phyloP scores from a whole-genome alignment of 2,888 invertebrate genomes.

The Eledona agricola region DNA sequence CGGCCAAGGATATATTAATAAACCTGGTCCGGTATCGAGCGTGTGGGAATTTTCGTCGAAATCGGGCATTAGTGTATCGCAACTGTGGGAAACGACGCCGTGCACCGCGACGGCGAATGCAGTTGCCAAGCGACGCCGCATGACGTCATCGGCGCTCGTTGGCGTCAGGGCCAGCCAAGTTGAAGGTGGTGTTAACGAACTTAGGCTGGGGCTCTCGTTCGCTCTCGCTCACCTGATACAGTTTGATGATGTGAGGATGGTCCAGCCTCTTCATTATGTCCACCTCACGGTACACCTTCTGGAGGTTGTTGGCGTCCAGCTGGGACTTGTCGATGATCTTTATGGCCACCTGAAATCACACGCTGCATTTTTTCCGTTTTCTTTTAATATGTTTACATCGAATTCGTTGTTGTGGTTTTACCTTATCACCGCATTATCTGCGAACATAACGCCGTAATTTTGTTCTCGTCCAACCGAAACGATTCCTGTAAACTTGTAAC shows the following conservation, averaged over 20 bases:
- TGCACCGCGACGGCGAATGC: slow-evolving; percentile 42
- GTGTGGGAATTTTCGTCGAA: too few relatives aligned
- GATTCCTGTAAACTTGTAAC: too few relatives aligned
- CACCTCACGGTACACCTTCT: slow-evolving; percentile 96
- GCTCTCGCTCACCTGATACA: slow-evolving; percentile 80
- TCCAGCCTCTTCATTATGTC: slow-evolving; percentile 96
- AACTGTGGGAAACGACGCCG: slow-evolving; percentile 31
- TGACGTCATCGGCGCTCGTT: slow-evolving; percentile 56
- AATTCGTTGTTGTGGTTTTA: too few relatives aligned
- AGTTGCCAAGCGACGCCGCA: slow-evolving; percentile 49
- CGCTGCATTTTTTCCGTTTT: too few relatives aligned
- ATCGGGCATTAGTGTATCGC: slow-evolving; percentile 10
- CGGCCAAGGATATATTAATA: too few relatives aligned
- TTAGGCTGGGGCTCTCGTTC: slow-evolving; percentile 27
- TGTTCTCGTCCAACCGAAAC: too few relatives aligned
- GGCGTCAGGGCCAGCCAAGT: slow-evolving; percentile 59
- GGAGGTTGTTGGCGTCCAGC: slow-evolving; percentile 88
- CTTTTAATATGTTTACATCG: too few relatives aligned
- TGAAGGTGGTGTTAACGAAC: slow-evolving; percentile 60
- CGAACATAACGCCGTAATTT: too few relatives aligned
- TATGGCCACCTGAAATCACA: slow-evolving; percentile 96
- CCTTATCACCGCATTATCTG: too few relatives aligned
- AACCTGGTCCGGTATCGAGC: too few relatives aligned
- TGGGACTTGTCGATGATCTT: slow-evolving; percentile 96
- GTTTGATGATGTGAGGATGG: slow-evolving; percentile 97